Evolutionary conservation across 30 jellyfish, hydroid and myxozoan genomes (phyloP).

Genomic region (Aurelia aurita): DNA sequence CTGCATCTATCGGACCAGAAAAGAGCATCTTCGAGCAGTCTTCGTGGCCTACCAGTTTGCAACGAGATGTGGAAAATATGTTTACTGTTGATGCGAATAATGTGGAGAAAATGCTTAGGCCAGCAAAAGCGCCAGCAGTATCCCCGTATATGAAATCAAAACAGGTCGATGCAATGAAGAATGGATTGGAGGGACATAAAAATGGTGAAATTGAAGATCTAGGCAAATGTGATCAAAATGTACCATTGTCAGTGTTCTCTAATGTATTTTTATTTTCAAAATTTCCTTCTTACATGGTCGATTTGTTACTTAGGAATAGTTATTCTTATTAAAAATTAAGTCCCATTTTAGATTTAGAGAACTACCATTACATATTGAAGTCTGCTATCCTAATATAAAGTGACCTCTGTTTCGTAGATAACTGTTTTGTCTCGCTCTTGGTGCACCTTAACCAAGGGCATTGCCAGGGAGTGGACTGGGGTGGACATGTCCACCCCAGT

Average conservation of each 20-base stretch:
- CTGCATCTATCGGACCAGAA: conserved; percentile 30
- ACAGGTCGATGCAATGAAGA: neutral
- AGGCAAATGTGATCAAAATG: conserved; percentile 27
- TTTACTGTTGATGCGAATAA: conserved; percentile 21
- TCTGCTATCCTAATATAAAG: too few relatives aligned
- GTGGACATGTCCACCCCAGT: too few relatives aligned
- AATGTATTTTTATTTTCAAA: too few relatives aligned
- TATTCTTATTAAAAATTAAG: too few relatives aligned
- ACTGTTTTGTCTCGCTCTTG: too few relatives aligned
- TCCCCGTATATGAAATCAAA: conserved; percentile 11
- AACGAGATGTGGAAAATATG: conserved; percentile 23
- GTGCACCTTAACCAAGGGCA: too few relatives aligned
- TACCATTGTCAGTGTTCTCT: conserved; percentile 47
- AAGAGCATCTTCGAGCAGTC: conserved; percentile 16
- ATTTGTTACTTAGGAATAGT: too few relatives aligned
- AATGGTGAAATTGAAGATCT: conserved; percentile 50
- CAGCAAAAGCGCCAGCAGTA: conserved; percentile 16
- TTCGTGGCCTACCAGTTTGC: conserved; percentile 36
- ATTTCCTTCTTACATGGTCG: too few relatives aligned
- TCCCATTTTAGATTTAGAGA: too few relatives aligned
- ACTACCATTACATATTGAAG: too few relatives aligned
- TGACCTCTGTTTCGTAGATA: too few relatives aligned
- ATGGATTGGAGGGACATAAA: conserved; percentile 5
- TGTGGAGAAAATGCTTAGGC: conserved; percentile 17
- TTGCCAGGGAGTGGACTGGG: too few relatives aligned